Conservation (phyloP, 2,113 vertebrate species). For the Balaenoptera acutorostrata region DNA sequence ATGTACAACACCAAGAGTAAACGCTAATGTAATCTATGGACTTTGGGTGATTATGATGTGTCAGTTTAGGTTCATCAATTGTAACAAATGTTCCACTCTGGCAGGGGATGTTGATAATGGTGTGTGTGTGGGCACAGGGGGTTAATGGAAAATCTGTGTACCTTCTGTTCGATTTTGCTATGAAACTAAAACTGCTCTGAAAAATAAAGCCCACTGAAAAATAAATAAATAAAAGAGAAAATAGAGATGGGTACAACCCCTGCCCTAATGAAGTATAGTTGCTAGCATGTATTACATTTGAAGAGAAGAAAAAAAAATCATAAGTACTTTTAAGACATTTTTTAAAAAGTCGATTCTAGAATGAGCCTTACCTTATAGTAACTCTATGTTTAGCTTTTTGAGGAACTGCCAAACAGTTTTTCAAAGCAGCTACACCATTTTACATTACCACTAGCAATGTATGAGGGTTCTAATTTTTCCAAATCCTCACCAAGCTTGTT, state of each 20-base stretch:
- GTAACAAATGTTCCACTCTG: not conserved
- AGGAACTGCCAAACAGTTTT: not conserved
- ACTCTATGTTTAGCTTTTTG: not conserved
- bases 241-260: not conserved
- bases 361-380: not conserved
- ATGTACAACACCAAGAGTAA: not conserved
- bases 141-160: not conserved
- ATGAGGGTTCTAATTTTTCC: not conserved
- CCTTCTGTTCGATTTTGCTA: not conserved
- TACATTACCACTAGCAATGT: not conserved
- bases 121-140: too few species aligned
- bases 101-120: not conserved
- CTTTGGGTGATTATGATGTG: not conserved
- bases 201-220: not conserved
- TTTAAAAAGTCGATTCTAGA: not conserved
- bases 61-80: not conserved
- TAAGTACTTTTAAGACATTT: not conserved
- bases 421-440: not conserved
- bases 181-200: not conserved
- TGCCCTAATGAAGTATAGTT: not conserved
- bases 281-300: not conserved
- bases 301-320: not conserved
- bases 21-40: not conserved
- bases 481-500: not conserved
- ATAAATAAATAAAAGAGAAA: not conserved